Evolutionary conservation across 2,797 vertebrate species (phyloP).

Genomic region (Holocentrus rufus): DNA sequence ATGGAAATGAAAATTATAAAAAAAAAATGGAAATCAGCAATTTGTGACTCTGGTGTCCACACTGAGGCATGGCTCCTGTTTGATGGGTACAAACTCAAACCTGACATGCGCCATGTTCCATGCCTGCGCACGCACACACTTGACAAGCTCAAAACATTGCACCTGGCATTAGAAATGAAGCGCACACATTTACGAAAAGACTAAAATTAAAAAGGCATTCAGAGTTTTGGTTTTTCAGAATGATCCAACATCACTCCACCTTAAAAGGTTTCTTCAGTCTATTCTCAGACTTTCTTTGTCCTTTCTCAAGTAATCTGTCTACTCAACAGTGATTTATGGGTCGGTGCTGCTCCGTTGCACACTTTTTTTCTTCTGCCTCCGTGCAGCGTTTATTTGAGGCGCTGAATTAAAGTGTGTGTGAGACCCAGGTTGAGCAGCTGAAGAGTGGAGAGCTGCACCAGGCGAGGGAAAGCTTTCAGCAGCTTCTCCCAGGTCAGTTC

Average conservation of each 20-base stretch:
- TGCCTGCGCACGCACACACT: neutral
- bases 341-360: constrained; percentile 22
- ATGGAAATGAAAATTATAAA: constrained; percentile 13
- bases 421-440: constrained; percentile 96
- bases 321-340: constrained; percentile 15
- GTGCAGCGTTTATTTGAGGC: constrained; percentile 87
- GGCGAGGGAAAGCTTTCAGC: constrained; percentile 88
- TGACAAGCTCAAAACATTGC: constrained; percentile 25
- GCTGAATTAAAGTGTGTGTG: constrained; percentile 92
- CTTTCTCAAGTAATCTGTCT: constrained; percentile 3
- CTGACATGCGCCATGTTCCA: constrained; percentile 6
- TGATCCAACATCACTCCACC: constrained; percentile 23
- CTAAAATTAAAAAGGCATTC: constrained; percentile 55
- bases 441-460: constrained; percentile 86
- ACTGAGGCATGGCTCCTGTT: constrained; percentile 8
- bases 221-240: constrained; percentile 40
- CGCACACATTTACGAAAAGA: constrained; percentile 20
- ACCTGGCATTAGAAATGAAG: constrained; percentile 2
- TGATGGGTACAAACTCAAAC: constrained; percentile 29
- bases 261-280: neutral
- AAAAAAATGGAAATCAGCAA: constrained; percentile 15
- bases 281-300: constrained; percentile 28
- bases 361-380: constrained; percentile 14
- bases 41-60: constrained; percentile 15
- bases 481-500: constrained; percentile 98